Evolutionary conservation across 1,140 invertebrate genomes (phyloP).

Genomic region (Trinorchestia longiramus): DNA sequence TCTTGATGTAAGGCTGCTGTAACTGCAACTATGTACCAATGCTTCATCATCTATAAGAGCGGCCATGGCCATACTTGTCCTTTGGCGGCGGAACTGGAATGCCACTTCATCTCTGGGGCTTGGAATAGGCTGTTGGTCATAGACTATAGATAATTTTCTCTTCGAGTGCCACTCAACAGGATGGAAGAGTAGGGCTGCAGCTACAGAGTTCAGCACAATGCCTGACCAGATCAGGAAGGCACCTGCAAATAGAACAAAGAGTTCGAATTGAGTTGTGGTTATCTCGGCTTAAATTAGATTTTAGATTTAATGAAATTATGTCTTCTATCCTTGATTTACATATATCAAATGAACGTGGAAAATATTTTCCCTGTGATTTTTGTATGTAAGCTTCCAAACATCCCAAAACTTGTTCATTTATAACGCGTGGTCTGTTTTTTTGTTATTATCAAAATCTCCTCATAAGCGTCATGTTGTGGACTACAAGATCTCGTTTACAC

Average conservation of each 20-base stretch:
- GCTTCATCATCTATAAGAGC: not conserved
- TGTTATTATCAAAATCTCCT: too few species aligned
- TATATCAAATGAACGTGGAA: not conserved
- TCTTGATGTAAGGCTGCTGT: not conserved
- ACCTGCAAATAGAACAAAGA: not conserved
- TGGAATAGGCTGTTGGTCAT: not conserved
- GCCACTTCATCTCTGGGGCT: not conserved
- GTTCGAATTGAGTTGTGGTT: not conserved
- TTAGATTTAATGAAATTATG: not conserved
- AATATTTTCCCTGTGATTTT: not conserved
- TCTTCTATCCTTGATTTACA: not conserved
- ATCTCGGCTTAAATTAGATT: not conserved
- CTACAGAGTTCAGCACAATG: not conserved
- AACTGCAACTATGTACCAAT: not conserved
- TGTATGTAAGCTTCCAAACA: not conserved
- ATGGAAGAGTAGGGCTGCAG: not conserved
- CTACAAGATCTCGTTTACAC: too few species aligned
- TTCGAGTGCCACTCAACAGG: not conserved
- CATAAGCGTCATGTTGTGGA: too few species aligned
- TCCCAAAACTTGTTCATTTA: too few species aligned
- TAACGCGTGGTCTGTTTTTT: too few species aligned
- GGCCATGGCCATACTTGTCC: not conserved
- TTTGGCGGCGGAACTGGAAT: not conserved
- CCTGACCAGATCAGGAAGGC: conserved; percentile 1
- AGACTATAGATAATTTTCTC: not conserved